Percentiles rank a stretch among this genome's conserved stretches.
Conservation (phyloP, 1,140 invertebrate genomes). For the Sitophilus oryzae region DNA sequence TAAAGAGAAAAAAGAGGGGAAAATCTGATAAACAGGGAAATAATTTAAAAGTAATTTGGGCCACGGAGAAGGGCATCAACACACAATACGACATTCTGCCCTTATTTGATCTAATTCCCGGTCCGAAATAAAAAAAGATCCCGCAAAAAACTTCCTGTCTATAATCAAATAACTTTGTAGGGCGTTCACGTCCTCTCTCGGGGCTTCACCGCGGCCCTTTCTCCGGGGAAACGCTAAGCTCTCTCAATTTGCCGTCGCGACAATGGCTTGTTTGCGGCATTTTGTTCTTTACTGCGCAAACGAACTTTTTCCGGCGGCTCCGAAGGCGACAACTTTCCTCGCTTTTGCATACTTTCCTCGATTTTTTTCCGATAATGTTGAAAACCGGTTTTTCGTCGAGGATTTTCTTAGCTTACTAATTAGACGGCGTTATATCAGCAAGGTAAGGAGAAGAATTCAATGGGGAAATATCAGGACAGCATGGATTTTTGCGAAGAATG, state of each 20-base stretch:
- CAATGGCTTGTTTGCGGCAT: constrained; percentile 26
- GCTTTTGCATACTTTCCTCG: not conserved
- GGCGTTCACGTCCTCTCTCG: constrained; percentile 20
- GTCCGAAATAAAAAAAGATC: not conserved
- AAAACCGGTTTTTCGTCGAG: too few relatives aligned
- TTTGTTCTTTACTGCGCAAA: constrained; percentile 21
- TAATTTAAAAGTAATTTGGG: not conserved
- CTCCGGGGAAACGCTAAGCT: constrained; percentile 19
- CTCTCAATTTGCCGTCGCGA: constrained; percentile 25
- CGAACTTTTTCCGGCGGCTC: constrained; percentile 14
- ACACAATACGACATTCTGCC: not conserved
- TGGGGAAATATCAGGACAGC: too few relatives aligned
- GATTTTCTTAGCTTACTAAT: too few relatives aligned
- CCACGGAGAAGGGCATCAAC: not conserved
- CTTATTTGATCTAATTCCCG: not conserved
- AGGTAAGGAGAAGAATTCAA: too few relatives aligned
- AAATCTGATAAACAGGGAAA: too few relatives aligned
- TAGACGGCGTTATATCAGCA: too few relatives aligned
- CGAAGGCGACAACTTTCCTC: constrained; percentile 12
- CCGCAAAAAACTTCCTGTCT: constrained; percentile 12
- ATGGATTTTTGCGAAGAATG: too few relatives aligned
- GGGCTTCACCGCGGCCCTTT: constrained; percentile 15
- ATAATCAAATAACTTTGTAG: constrained; percentile 27
- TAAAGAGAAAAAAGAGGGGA: too few relatives aligned
- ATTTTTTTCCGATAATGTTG: not conserved